These are phyloP conservation scores for Malthinus flaveolus DNA, from an alignment of 2,888 invertebrate species.

Conservation along the genomic window DNA sequence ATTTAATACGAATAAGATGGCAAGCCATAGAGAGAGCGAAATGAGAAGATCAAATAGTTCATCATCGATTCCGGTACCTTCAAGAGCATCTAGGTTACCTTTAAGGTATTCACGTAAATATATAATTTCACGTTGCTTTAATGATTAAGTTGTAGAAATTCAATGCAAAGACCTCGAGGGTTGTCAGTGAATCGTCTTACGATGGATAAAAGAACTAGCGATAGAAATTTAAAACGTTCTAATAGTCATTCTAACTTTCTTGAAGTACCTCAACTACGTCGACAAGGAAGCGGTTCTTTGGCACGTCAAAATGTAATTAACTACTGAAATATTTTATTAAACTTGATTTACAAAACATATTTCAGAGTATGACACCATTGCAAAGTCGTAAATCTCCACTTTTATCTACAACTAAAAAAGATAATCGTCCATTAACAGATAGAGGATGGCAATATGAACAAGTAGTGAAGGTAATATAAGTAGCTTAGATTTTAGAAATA, in stretches of 20 bases:
- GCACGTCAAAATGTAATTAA: slow-evolving; percentile 5
- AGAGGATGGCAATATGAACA: slow-evolving; percentile 26
- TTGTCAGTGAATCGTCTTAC: neutral
- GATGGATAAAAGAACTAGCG: slow-evolving; percentile 5
- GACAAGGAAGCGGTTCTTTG: slow-evolving; percentile 18
- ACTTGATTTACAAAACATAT: neutral
- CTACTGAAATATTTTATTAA: neutral
- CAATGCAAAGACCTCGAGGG: neutral
- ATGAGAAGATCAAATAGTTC: slow-evolving; percentile 11
- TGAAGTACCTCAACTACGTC: neutral
- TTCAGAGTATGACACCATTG: slow-evolving; percentile 11
- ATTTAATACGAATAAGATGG: neutral
- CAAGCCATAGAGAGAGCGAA: neutral
- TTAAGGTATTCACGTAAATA: slow-evolving; percentile 9
- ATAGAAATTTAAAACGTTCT: slow-evolving; percentile 8
- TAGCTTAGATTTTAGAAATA: neutral
- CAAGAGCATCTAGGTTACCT: slow-evolving; percentile 3
- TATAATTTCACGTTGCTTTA: neutral
- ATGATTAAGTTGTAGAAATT: neutral
- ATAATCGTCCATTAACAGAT: slow-evolving; percentile 18
- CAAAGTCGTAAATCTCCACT: slow-evolving; percentile 15
- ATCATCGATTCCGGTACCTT: neutral
- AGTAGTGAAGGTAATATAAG: slow-evolving; percentile 10
- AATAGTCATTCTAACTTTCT: slow-evolving; percentile 1
- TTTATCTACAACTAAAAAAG: slow-evolving; percentile 17